Percentiles rank a stretch among this genome's conserved stretches.
Conservation (phyloP, 2,113 vertebrate species). For the Lutjanus erythropterus region DNA sequence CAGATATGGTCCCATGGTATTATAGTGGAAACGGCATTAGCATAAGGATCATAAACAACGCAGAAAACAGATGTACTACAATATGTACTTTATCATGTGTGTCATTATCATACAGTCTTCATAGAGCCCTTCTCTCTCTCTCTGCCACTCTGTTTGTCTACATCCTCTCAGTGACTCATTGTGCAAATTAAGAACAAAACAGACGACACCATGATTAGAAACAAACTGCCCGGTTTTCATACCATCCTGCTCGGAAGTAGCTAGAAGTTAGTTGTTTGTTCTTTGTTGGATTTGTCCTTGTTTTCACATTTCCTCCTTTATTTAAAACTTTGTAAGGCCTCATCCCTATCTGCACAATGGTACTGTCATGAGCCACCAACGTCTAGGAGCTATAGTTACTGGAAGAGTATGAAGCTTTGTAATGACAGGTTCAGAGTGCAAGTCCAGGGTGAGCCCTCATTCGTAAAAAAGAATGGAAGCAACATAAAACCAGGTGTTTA, state of each 20-base stretch:
- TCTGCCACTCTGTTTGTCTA: background rate
- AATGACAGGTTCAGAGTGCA: no score
- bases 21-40: slow-evolving; percentile 56
- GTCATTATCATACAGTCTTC: slow-evolving; percentile 3
- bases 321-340: background rate
- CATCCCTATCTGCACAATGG: background rate
- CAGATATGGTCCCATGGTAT: slow-evolving; percentile 51
- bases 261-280: background rate
- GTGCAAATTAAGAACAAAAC: slow-evolving; percentile 29
- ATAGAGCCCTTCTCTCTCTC: background rate
- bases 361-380: background rate
- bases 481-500: no score
- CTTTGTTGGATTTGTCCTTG: slow-evolving; percentile 13
- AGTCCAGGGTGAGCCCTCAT: no score
- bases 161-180: background rate
- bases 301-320: background rate
- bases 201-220: background rate
- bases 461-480: no score
- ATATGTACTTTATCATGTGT: slow-evolving; percentile 17
- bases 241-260: background rate
- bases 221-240: background rate
- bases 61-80: slow-evolving; percentile 29
- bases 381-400: background rate
- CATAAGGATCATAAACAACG: slow-evolving; percentile 63
- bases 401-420: background rate